Conservation (phyloP, 1,140 invertebrate species). For the Wiebesia pumilae region DNA sequence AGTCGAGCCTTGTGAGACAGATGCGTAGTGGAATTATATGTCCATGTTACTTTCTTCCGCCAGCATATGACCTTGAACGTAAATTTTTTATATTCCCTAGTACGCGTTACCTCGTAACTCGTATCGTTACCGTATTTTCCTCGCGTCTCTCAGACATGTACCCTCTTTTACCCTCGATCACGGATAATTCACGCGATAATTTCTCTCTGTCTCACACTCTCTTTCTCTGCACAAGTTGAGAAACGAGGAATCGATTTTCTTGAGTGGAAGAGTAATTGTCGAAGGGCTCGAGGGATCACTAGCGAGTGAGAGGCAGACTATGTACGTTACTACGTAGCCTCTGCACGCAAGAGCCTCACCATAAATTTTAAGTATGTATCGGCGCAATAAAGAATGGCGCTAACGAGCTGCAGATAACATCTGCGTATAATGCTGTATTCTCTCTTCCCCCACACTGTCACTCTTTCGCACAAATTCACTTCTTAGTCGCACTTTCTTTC, state of each 20-base stretch:
- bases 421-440: constrained; percentile 38
- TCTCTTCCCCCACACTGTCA: background rate
- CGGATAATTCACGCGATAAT: constrained; percentile 46
- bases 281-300: constrained; percentile 38
- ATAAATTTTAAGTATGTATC: constrained; percentile 51
- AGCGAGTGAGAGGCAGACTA: background rate
- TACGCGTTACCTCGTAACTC: background rate
- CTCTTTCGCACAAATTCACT: background rate
- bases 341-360: constrained; percentile 19
- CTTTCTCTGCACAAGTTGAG: constrained; percentile 23
- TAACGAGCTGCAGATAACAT: constrained; percentile 50
- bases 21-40: too few relatives aligned
- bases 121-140: background rate
- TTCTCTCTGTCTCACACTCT: constrained; percentile 25
- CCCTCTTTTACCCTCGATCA: constrained; percentile 1
- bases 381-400: constrained; percentile 50
- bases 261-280: constrained; percentile 50
- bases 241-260: constrained; percentile 51
- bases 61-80: constrained; percentile 15
- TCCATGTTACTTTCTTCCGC: background rate
- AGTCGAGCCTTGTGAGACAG: too few relatives aligned
- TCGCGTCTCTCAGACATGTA: background rate
- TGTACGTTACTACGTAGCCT: background rate
- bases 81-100: background rate
- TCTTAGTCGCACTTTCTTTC: background rate